These are phyloP conservation scores for Aeoliscus strigatus DNA, from an alignment of 2,797 vertebrate genomes.

Conservation along the genomic window DNA sequence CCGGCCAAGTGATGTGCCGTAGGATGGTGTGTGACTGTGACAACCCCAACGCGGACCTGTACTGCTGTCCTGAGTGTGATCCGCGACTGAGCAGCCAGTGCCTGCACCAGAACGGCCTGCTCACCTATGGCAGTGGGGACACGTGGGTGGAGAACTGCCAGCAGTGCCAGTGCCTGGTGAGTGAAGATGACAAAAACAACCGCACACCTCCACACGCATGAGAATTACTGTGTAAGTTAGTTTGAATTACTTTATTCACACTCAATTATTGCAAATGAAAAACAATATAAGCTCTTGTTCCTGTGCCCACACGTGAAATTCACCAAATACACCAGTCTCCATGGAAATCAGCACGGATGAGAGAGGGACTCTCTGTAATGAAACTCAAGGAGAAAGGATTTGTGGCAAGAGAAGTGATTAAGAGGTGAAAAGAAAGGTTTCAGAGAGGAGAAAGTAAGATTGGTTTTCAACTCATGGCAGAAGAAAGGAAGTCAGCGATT, in stretches of 20 bases:
- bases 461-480: constrained; percentile 31
- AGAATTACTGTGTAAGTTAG: not conserved
- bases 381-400: constrained; percentile 55
- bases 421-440: constrained; percentile 42
- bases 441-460: constrained; percentile 36
- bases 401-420: constrained; percentile 34
- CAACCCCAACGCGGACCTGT: constrained; percentile 93
- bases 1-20: constrained; percentile 92
- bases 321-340: constrained; percentile 40
- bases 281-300: constrained; percentile 10
- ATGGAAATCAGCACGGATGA: constrained; percentile 48
- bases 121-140: constrained; percentile 91
- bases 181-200: constrained; percentile 28
- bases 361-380: constrained; percentile 26
- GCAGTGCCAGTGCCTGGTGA: constrained; percentile 95
- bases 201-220: too few relatives aligned
- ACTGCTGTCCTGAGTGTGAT: constrained; percentile 98
- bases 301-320: constrained; percentile 20
- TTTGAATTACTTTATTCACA: too few relatives aligned
- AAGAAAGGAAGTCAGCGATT: constrained; percentile 30
- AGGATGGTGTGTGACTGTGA: constrained; percentile 98
- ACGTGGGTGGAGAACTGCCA: constrained; percentile 96
- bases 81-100: constrained; percentile 93
- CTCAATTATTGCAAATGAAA: too few relatives aligned
- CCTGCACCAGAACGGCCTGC: constrained; percentile 90